phyloP scores from a whole-genome alignment of 2,113 vertebrate species.

The Chunga burmeisteri region DNA sequence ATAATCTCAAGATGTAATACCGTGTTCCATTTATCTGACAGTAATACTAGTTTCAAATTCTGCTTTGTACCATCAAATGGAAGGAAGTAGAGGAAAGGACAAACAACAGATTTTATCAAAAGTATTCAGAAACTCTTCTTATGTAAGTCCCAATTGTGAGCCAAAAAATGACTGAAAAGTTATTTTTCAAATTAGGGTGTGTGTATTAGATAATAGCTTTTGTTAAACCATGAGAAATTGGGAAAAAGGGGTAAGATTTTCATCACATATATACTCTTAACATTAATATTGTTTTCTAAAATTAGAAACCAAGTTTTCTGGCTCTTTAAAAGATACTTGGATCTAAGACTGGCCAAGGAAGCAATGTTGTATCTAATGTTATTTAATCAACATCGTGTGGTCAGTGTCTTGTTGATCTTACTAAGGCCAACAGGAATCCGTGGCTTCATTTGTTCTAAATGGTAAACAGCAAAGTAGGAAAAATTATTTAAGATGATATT shows the following conservation, averaged over 20 bases:
- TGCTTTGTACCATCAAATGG: background rate
- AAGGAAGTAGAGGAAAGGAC: background rate
- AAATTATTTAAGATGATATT: background rate
- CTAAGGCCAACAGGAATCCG: background rate
- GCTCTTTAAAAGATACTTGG: background rate
- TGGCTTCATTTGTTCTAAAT: background rate
- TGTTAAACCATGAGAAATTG: background rate
- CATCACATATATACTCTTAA: background rate
- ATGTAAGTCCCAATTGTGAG: background rate
- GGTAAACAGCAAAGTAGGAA: background rate
- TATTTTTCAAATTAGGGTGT: background rate
- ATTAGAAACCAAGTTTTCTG: background rate
- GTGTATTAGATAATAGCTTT: conserved; percentile 28
- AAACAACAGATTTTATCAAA: background rate
- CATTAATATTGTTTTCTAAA: background rate
- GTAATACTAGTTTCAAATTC: background rate
- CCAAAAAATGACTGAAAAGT: conserved; percentile 37
- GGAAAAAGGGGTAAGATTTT: background rate
- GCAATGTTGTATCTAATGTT: background rate
- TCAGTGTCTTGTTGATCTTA: background rate
- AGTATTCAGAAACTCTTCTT: background rate
- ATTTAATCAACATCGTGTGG: background rate
- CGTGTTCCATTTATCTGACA: background rate
- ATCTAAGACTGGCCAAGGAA: background rate
- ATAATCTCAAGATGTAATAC: background rate